Percentiles rank a stretch among this genome's conserved stretches.
These are phyloP conservation scores for Hyalella azteca DNA, from an alignment of 2,888 invertebrate genomes.

Conservation along the genomic window DNA sequence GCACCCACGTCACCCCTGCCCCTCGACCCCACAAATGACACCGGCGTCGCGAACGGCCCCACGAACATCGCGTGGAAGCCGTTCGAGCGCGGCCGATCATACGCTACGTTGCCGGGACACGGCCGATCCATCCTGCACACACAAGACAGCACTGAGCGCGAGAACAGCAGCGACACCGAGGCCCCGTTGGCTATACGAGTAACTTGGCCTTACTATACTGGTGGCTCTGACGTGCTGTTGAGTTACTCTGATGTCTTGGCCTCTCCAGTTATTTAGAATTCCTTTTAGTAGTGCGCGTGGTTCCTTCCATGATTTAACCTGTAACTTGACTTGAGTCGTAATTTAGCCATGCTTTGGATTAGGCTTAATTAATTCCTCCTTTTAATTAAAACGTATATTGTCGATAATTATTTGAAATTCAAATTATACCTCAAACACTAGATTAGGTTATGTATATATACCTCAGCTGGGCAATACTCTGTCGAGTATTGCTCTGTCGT, in stretches of 20 bases:
- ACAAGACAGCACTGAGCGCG: conserved; percentile 42
- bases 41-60: not conserved
- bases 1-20: conserved; percentile 1
- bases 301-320: no score
- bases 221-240: not conserved
- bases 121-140: conserved; percentile 22
- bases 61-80: not conserved
- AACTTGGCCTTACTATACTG: not conserved
- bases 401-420: no score
- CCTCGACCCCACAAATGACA: not conserved
- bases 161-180: conserved; percentile 46
- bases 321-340: no score
- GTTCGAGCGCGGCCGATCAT: conserved; percentile 53
- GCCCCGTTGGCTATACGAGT: conserved; percentile 50
- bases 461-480: no score
- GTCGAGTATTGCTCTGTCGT: no score
- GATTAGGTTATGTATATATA: no score
- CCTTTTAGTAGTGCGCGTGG: no score
- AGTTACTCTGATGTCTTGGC: not conserved
- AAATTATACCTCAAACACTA: no score
- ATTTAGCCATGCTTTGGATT: no score
- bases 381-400: no score
- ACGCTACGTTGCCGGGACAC: conserved; percentile 50
- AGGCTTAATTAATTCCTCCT: no score
- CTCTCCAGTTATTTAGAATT: no score